Evolutionary conservation across 2,888 invertebrate species (phyloP), one percentile per base, ranked within the genome.

Genomic region (Scaptomyza polygonia): DNA sequence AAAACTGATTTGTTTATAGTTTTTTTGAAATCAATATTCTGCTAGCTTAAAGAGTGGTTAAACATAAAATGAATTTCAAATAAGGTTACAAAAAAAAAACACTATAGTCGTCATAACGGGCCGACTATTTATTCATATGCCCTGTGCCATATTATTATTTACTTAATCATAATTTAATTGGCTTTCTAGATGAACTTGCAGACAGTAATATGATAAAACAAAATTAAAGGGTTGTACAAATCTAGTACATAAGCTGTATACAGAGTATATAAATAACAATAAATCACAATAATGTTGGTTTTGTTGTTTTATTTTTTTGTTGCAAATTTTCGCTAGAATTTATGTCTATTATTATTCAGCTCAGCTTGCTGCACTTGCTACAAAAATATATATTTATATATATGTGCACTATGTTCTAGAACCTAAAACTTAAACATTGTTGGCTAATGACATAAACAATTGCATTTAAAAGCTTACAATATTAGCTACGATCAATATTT

Each of bases 321-420:
- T 72, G 75, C 84, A 86, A 81, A 86, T 75, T 86, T 78, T 72
- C 47, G 75, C 81, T 86, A 82, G 67, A 80, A 70, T 79, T 81
- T 66, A 70, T 72, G 66, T 59, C 85, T 86, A 81, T 71, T 86
- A 81, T 71, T 53, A 55, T 61, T 76, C 70, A 66, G 85, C 78
- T 64, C 45, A 48, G 25, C 58, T 62, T 72, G 64, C 64, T 61
- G 69, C 56, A 63, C 36, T 55, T 67, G 75, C 85, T 86, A 84
- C 55, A 82, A 81, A 81, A 84, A 86, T 80, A 80, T 76, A 80
- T 69, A 65, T 67, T 74, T 86, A 81, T 80, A 86, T 80, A 83
- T 76, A 80, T 71, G 63, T 67, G 78, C 65, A 65, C 47, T 58
- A 65, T 69, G 43, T 49, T 63, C 66, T 85, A 85, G 57, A 59